Evolutionary conservation across 2,888 invertebrate genomes (phyloP).

Genomic region (Dicroscelio sp.): DNA sequence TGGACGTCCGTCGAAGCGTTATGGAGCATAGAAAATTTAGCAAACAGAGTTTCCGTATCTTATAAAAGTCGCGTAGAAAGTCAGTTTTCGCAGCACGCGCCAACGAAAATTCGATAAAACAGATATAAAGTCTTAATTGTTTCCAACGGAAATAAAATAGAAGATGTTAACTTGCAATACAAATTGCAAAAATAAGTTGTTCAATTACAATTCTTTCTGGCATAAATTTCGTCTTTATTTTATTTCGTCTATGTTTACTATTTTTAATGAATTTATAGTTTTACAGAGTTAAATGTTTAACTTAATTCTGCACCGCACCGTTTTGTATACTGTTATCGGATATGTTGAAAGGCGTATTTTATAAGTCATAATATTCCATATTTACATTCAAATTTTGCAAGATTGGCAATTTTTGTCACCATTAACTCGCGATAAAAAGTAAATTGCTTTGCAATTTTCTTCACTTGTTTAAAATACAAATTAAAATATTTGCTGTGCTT

Average conservation of each 20-base stretch:
- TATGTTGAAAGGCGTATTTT: slow-evolving; percentile 45
- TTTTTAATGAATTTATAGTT: no score
- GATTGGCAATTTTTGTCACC: neutral
- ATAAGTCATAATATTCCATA: slow-evolving; percentile 39
- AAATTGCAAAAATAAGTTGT: slow-evolving; percentile 50
- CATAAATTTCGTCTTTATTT: no score
- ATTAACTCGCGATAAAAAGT: neutral
- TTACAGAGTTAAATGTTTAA: slow-evolving; percentile 42
- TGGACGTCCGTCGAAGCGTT: slow-evolving; percentile 70
- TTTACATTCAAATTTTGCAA: slow-evolving; percentile 46
- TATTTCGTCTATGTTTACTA: no score
- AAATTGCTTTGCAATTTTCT: slow-evolving; percentile 29
- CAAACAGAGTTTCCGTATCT: slow-evolving; percentile 60
- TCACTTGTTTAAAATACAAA: no score
- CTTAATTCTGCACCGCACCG: slow-evolving; percentile 29
- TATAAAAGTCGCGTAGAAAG: slow-evolving; percentile 74
- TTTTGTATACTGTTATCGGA: slow-evolving; percentile 58
- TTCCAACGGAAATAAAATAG: slow-evolving; percentile 74
- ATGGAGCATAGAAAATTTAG: slow-evolving; percentile 77
- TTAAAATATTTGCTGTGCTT: no score
- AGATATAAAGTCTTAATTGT: slow-evolving; percentile 53
- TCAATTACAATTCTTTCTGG: slow-evolving; percentile 22
- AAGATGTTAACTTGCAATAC: slow-evolving; percentile 66
- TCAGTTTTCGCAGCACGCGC: slow-evolving; percentile 62
- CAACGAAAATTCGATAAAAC: slow-evolving; percentile 59